Evolutionary conservation across 2,888 invertebrate species (phyloP).

Genomic region (Allophyes oxyacanthae): DNA sequence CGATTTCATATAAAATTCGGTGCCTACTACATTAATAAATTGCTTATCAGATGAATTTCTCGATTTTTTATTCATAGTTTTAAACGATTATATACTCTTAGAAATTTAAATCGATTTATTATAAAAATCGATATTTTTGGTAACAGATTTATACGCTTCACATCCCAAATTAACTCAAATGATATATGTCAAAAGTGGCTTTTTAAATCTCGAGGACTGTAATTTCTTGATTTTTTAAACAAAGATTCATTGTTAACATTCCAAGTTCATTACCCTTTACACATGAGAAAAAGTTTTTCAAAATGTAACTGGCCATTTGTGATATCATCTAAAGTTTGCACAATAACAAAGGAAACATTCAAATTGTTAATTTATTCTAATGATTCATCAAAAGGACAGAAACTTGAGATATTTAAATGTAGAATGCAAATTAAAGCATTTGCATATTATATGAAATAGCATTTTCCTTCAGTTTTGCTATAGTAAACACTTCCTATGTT

Average conservation of each 20-base stretch:
- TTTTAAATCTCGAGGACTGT: too few species aligned
- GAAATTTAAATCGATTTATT: too few species aligned
- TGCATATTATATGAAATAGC: conserved; percentile 5
- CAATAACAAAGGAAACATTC: conserved; percentile 38
- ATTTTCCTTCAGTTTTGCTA: conserved; percentile 21
- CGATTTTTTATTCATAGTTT: too few species aligned
- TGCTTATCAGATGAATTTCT: too few species aligned
- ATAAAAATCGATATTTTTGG: too few species aligned
- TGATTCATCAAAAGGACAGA: conserved; percentile 39
- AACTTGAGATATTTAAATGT: conserved; percentile 23
- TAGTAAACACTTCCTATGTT: conserved; percentile 3
- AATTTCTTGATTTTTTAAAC: background rate
- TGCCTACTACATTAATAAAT: too few species aligned
- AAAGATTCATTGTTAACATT: conserved; percentile 7
- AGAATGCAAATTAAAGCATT: conserved; percentile 42
- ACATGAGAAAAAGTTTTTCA: conserved; percentile 23
- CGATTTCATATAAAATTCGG: too few species aligned
- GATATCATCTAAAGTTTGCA: conserved; percentile 38
- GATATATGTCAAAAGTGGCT: too few species aligned
- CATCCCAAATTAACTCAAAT: too few species aligned
- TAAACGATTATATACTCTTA: too few species aligned
- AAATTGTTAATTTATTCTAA: conserved; percentile 40
- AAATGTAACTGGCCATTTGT: conserved; percentile 17
- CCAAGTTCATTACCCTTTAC: conserved; percentile 39
- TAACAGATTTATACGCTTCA: too few species aligned